phyloP scores from a whole-genome alignment of 2,113 vertebrate species.

The Rhabdornis inornatus region DNA sequence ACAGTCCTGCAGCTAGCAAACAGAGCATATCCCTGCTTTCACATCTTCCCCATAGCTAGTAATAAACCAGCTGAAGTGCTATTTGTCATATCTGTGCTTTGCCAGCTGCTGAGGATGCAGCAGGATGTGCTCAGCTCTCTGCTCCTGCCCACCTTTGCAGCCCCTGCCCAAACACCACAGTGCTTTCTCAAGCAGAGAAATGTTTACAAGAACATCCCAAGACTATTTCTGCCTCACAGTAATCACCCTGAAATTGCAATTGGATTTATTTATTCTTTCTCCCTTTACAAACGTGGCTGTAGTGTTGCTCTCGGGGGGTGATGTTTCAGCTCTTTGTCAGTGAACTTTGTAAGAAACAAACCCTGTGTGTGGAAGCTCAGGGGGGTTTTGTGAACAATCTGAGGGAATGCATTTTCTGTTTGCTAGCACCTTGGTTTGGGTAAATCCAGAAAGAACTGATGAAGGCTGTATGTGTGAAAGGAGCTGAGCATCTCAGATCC shows the following conservation, averaged over 20 bases:
- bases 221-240: neutral
- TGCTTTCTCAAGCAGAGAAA: neutral
- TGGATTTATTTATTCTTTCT: slow-evolving; percentile 1
- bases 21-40: neutral
- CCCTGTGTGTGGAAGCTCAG: neutral
- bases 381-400: fast-evolving
- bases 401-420: neutral
- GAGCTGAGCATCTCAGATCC: neutral
- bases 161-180: neutral
- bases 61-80: neutral
- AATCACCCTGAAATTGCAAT: neutral
- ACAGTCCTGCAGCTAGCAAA: neutral
- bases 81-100: neutral
- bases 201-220: neutral
- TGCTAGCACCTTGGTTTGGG: neutral
- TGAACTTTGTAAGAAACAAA: neutral
- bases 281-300: neutral
- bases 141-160: neutral
- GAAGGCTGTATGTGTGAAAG: neutral
- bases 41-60: neutral
- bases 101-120: neutral
- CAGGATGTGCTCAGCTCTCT: neutral
- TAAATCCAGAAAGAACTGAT: neutral
- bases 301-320: neutral
- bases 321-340: neutral